phyloP scores from a whole-genome alignment of 2,888 invertebrate species.

The Gibbula magus region DNA sequence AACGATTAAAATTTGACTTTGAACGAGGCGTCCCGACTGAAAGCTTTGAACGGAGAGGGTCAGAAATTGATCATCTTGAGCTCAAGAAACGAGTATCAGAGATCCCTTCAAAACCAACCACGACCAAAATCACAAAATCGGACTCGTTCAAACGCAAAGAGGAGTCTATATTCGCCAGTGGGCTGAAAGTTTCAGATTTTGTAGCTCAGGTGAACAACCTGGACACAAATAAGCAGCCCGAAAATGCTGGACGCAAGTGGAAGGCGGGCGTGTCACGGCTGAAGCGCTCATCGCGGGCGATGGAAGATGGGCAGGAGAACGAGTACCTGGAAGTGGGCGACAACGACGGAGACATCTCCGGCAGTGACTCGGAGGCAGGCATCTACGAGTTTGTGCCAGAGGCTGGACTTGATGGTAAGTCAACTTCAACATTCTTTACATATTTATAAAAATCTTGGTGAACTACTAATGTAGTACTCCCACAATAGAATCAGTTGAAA shows the following conservation, averaged over 20 bases:
- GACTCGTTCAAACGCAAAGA: constrained; percentile 38
- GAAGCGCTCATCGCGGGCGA: constrained; percentile 27
- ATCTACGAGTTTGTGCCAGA: constrained; percentile 44
- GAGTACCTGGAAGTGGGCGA: constrained; percentile 48
- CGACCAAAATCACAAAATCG: constrained; percentile 13
- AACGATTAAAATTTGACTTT: constrained; percentile 51
- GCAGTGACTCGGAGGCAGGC: constrained; percentile 23
- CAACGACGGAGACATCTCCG: constrained; percentile 30
- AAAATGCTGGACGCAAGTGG: constrained; percentile 31
- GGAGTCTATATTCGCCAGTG: constrained; percentile 46
- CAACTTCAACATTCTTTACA: no score
- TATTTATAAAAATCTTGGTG: no score
- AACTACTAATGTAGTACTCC: no score
- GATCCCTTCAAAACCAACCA: constrained; percentile 9
- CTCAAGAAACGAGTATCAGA: constrained; percentile 44
- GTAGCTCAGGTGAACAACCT: constrained; percentile 49
- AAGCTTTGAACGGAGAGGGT: constrained; percentile 28
- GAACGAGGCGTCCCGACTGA: constrained; percentile 48
- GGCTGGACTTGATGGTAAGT: not conserved
- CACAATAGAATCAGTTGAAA: no score
- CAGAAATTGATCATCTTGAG: constrained; percentile 41
- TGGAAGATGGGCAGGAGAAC: constrained; percentile 39
- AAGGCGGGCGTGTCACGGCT: constrained; percentile 36
- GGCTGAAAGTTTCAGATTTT: constrained; percentile 48
- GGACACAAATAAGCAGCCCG: constrained; percentile 32